Evolutionary conservation across 2,888 invertebrate genomes (phyloP).

Genomic region (Monoplex corrugatus): DNA sequence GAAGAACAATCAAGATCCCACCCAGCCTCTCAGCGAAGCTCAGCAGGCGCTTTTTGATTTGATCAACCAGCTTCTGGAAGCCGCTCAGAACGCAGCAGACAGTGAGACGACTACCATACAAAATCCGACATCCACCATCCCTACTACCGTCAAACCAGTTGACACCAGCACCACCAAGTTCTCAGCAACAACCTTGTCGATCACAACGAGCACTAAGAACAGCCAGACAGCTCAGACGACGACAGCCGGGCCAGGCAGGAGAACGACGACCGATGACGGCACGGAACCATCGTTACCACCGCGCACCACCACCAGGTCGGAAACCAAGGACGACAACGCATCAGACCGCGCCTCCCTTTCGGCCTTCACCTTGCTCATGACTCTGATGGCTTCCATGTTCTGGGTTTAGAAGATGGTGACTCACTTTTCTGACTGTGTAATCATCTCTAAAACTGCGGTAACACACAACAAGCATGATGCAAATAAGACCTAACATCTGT

Average conservation of each 20-base stretch:
- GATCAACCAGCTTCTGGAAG: background rate
- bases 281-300: background rate
- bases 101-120: background rate
- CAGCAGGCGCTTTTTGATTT: slow-evolving; percentile 8
- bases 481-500: too few species aligned
- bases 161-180: background rate
- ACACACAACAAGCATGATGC: too few species aligned
- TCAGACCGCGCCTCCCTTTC: background rate
- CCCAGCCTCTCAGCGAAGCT: slow-evolving; percentile 3
- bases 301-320: background rate
- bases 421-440: too few species aligned
- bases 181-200: background rate
- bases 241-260: background rate
- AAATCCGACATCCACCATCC: background rate
- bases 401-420: too few species aligned
- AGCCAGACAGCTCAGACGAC: background rate
- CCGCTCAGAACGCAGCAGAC: background rate
- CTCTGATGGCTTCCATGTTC: background rate
- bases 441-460: too few species aligned
- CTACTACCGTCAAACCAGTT: background rate
- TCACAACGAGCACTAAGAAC: background rate
- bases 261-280: background rate
- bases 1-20: background rate
- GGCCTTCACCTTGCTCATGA: background rate
- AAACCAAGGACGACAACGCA: slow-evolving; percentile 11